Conservation (phyloP, 2,888 invertebrate genomes). For the Eupeodes latifasciatus region DNA sequence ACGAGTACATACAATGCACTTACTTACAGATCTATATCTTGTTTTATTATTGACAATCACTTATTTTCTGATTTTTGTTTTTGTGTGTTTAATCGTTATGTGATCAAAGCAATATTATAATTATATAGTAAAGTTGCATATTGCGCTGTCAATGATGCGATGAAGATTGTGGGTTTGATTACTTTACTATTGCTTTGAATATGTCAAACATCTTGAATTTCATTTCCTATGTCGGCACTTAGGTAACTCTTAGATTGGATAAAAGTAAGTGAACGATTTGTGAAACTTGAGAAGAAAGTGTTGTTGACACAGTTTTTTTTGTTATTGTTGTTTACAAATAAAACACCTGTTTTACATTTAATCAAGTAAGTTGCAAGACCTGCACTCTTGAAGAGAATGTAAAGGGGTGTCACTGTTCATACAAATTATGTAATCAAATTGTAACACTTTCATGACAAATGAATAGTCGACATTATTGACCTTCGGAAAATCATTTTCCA, state of each 20-base stretch:
- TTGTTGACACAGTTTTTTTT: conserved; percentile 23
- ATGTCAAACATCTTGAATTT: conserved; percentile 29
- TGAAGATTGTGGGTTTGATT: conserved; percentile 5
- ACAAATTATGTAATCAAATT: too few relatives aligned
- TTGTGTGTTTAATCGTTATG: conserved; percentile 20
- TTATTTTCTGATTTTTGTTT: not conserved
- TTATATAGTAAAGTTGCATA: not conserved
- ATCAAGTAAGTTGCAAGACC: not conserved
- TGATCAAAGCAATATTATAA: conserved; percentile 17
- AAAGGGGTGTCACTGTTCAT: too few relatives aligned
- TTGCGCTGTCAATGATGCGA: conserved; percentile 1
- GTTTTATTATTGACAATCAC: conserved; percentile 23
- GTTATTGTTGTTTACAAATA: not conserved
- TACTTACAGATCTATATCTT: not conserved
- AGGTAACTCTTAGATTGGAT: not conserved
- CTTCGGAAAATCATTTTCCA: too few relatives aligned
- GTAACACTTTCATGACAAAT: too few relatives aligned
- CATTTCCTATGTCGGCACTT: conserved; percentile 37
- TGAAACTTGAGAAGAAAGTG: conserved; percentile 24
- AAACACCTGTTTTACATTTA: conserved; percentile 3
- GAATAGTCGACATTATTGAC: too few relatives aligned
- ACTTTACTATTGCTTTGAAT: conserved; percentile 21
- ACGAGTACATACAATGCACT: too few relatives aligned
- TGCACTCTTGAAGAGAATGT: too few relatives aligned
- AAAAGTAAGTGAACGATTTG: conserved; percentile 10